Base-by-base conservation (phyloP, 2,797 vertebrate genomes). In the Enteromius fasciolatus region DNA sequence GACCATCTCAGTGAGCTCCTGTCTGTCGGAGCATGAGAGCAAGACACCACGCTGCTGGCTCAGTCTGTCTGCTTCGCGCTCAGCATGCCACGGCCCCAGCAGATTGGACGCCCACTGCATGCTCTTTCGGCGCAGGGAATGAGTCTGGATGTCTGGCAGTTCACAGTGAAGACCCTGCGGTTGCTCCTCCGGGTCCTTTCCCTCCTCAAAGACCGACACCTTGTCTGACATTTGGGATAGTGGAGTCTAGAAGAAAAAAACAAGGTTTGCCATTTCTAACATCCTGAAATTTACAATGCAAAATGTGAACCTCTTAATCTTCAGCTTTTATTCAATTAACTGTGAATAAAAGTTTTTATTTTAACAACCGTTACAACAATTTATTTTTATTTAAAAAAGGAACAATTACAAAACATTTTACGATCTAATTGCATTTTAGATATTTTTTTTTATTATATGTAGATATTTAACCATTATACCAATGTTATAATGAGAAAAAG, bases 21-120 rank as follows among this genome's bases (percentile, higher is more conserved):
- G 94, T 76, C 94, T 93, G 86, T 97, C 95, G 15, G 95, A 95
- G 70, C 92, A 93, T 82, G 92, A 92, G 87, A 92, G 94, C 67
- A 95, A 92, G 84, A 93, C 92, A 87, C 94, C 90, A 14, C 93
- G 87, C 86, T 94, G 95, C 87, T 95, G 94, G 74, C 84, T 94
- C 83, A 92, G 93, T 87, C 91, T 95, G 83, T 96, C 95, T 1
- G 92, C 91, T 23, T 92, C 91, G 67, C 93, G 94, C 0, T 91
- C 91, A 0, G 92, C 89, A 79, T 94, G 92, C 44, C 93, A 91
- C 0, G 94, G 94, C 0, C 91, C 95, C 84, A 94, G 23, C 94
- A 90, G 90, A 93, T 95, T 59, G 93, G 91, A 31, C 92, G 95
- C 94, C 96, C 95, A 96, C 84, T 95, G 94, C 93, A 95, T 92